Percentiles rank a stretch among this genome's conserved stretches.
These are phyloP conservation scores for Dromiciops gliroides DNA, from an alignment of 2,113 vertebrate species.

Conservation along the genomic window DNA sequence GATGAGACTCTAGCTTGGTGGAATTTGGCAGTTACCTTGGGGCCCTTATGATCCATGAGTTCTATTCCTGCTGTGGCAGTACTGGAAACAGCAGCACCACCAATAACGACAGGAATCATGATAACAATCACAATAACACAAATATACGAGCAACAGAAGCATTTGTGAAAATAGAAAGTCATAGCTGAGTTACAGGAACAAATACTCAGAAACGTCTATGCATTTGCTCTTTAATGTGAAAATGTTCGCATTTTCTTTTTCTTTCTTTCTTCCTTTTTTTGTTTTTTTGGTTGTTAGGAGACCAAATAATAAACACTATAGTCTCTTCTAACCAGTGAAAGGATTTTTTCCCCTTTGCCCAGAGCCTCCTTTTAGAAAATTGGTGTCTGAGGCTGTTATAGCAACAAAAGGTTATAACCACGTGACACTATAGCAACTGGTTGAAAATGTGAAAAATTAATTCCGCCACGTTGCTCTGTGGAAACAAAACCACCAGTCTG, in stretches of 20 bases:
- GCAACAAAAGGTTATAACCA: background rate
- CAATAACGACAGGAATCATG: fast-evolving
- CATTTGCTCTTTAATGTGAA: background rate
- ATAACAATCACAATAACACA: background rate
- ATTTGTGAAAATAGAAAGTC: background rate
- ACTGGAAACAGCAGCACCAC: background rate
- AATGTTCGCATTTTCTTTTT: background rate
- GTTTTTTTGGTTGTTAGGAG: slow-evolving; percentile 36
- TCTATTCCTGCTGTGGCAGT: background rate
- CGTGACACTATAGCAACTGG: background rate
- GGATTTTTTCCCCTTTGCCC: background rate
- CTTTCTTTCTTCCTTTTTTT: no score
- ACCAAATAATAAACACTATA: background rate
- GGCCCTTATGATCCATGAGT: background rate
- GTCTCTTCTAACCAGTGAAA: background rate
- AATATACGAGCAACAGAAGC: background rate
- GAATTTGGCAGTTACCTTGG: background rate
- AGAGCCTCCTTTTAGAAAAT: background rate
- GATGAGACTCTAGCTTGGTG: background rate
- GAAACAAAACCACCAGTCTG: background rate
- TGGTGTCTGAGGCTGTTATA: background rate
- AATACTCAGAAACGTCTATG: background rate
- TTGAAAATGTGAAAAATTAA: background rate
- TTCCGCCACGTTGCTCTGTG: slow-evolving; percentile 26
- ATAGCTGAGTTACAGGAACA: background rate